These are phyloP conservation scores for Penaeus vannamei DNA, from an alignment of 1,140 invertebrate species.

Conservation along the genomic window DNA sequence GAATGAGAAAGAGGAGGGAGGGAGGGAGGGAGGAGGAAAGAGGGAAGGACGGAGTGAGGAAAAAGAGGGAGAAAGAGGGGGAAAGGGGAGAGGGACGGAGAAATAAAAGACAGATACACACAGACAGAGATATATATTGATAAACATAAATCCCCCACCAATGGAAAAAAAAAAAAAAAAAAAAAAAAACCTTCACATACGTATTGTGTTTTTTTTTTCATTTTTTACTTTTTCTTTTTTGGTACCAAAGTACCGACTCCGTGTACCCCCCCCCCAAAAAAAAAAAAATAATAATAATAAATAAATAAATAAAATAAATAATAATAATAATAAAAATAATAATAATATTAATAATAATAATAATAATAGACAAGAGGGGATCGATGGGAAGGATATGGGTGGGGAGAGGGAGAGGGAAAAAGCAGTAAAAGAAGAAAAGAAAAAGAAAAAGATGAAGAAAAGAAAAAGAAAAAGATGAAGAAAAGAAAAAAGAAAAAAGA, in stretches of 20 bases:
- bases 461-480: no score
- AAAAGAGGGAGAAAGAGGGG: not conserved
- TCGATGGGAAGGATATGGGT: not conserved
- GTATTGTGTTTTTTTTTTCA: no score
- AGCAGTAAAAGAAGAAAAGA: not conserved
- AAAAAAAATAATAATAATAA: no score
- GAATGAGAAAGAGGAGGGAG: not conserved
- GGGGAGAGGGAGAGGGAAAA: not conserved
- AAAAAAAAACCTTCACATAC: no score
- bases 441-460: not conserved
- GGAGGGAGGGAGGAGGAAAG: not conserved
- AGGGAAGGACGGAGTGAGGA: not conserved
- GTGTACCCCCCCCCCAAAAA: no score
- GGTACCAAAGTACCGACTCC: no score
- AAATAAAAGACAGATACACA: not conserved
- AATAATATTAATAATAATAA: no score
- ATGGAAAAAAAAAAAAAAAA: no score
- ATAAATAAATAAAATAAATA: no score
- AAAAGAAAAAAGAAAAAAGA: not conserved
- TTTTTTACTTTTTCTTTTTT: no score
- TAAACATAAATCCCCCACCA: no score
- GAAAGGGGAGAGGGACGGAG: not conserved
- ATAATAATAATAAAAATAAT: no score
- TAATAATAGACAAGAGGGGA: not conserved
- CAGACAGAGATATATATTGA: conserved; percentile 12